Evolutionary conservation across 30 jellyfish, hydroid and myxozoan species (phyloP), one percentile per base, ranked within the genome.

Genomic region (Pelagia noctiluca): DNA sequence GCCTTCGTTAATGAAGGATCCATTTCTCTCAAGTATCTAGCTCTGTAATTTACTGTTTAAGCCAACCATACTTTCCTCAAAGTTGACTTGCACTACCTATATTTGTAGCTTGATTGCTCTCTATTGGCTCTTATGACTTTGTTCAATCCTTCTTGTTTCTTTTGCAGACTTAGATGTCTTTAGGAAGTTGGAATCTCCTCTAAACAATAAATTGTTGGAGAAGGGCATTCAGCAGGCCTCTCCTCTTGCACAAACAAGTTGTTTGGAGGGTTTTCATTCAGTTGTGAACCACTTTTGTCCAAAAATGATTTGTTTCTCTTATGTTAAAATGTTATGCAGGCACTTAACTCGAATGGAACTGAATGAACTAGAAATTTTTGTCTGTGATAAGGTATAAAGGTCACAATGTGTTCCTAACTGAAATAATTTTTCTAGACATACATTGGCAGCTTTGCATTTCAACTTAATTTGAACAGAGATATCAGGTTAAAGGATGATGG

Each of bases 261-360:
- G 82, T 24, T 22, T 79, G 57, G 83, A 63, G 52, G 72, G 83
- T 62, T 62, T 38, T 67, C n/a, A n/a, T n/a, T n/a, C 90, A 2
- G 90, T 79, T 1, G 33, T 79, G 0, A 79, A 79, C 50, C 90
- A 79, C 32, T 79, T 79, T 52, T 64, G 21, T n/a, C 90, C 90
- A 2, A 79, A 79, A 50, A 79, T 79, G 90, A 65, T 79, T 65
- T 83, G 77, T 2, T 63, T 62, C 73, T 79, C 90, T 21, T 79
- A 61, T 65, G 62, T 46, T 26, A 63, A 78, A 42, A 78, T 78
- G 82, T 38, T 8, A 28, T 78, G 83, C 89, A 72, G 84, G 84
- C 48, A 42, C 10, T 24, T 12, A 57, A n/a, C 71, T 47, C 11
- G 61, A 47, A 47, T 10, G n/a, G n/a, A n/a, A n/a, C 57, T 42